These are phyloP conservation scores for Myathropa florea DNA, from an alignment of 2,888 invertebrate species.

Conservation along the genomic window DNA sequence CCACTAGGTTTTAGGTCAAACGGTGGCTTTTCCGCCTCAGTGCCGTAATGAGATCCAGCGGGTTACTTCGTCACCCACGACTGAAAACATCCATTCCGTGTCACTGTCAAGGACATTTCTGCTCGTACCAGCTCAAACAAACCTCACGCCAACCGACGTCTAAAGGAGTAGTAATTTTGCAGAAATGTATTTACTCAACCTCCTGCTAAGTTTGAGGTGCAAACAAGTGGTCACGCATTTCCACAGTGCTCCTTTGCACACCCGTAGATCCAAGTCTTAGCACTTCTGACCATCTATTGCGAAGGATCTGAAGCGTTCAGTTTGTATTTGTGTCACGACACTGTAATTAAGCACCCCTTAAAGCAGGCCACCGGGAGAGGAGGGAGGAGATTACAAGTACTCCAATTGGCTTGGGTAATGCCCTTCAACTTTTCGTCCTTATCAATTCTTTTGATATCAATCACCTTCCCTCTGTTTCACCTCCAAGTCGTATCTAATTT, in stretches of 20 bases:
- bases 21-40: neutral
- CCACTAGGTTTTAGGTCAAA: slow-evolving; percentile 26
- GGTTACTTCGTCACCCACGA: neutral
- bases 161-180: neutral
- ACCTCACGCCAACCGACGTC: neutral
- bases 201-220: slow-evolving; percentile 30
- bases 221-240: slow-evolving; percentile 58
- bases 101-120: slow-evolving; percentile 51
- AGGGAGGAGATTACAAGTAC: neutral
- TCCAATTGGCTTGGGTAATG: slow-evolving; percentile 16
- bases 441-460: slow-evolving; percentile 44
- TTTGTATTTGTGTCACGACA: slow-evolving; percentile 56
- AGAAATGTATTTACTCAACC: slow-evolving; percentile 38
- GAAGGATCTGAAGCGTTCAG: slow-evolving; percentile 23
- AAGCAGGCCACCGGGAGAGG: neutral
- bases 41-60: neutral
- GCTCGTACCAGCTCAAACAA: neutral
- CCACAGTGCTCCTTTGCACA: slow-evolving; percentile 7
- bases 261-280: neutral
- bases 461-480: slow-evolving; percentile 33
- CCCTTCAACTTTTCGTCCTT: slow-evolving; percentile 20
- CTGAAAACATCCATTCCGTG: slow-evolving; percentile 5
- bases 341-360: slow-evolving; percentile 29
- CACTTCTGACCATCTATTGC: neutral
- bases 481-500: slow-evolving; percentile 14